These are phyloP conservation scores for Bagarius yarrelli DNA, from an alignment of 2,113 vertebrate species.

Conservation along the genomic window DNA sequence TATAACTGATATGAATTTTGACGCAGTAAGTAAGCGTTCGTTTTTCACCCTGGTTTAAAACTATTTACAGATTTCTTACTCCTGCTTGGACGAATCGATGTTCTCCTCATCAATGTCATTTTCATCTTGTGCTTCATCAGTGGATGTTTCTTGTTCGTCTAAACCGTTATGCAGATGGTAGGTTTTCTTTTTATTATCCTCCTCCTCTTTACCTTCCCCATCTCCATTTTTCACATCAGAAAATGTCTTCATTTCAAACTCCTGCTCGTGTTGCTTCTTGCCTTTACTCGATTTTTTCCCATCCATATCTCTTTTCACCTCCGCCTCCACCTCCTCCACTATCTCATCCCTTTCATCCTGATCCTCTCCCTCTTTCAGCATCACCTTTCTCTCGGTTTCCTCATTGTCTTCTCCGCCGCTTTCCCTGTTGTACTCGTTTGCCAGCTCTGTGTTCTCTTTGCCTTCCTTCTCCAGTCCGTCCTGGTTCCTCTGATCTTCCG, in stretches of 20 bases:
- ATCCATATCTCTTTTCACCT: conserved; percentile 40
- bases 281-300: conserved; percentile 1
- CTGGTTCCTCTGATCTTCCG: conserved; percentile 58
- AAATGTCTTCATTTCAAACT: conserved; percentile 28
- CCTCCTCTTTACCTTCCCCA: conserved; percentile 18
- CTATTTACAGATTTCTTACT: conserved; percentile 26
- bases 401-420: conserved; percentile 26
- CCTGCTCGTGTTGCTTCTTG: conserved; percentile 48
- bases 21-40: not conserved
- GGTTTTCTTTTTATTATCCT: conserved; percentile 40
- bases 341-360: conserved; percentile 16
- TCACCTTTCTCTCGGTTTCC: conserved; percentile 17
- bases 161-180: conserved; percentile 12
- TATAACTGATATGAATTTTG: conserved; percentile 21
- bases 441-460: conserved; percentile 48
- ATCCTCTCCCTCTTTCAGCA: conserved; percentile 27
- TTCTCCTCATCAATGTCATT: not conserved
- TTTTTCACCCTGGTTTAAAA: conserved; percentile 11
- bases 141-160: not conserved
- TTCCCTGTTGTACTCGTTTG: conserved; percentile 4
- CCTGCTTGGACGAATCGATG: conserved; percentile 24
- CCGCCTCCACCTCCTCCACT: conserved; percentile 38
- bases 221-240: conserved; percentile 40
- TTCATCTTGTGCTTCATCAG: conserved; percentile 3
- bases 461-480: conserved; percentile 53